Percentiles rank a stretch among this genome's conserved stretches.
Conservation (phyloP, 2,888 invertebrate species). For the Pharmacophagus antenor region DNA sequence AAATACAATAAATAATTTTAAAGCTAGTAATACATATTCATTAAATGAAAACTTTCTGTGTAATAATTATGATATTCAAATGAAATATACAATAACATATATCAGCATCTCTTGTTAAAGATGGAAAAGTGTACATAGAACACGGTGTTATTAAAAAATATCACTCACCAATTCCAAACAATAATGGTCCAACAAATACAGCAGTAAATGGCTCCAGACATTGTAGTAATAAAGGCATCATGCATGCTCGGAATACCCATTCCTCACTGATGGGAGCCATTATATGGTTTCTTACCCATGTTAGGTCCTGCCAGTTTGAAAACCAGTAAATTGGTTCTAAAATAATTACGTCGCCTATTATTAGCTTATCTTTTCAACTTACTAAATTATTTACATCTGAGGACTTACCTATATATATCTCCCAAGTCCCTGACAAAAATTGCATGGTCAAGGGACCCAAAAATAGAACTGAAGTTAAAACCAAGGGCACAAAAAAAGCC, state of each 20-base stretch:
- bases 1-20: too few relatives aligned
- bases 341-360: too few relatives aligned
- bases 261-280: conserved; percentile 97
- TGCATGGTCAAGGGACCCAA: conserved; percentile 91
- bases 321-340: conserved; percentile 88
- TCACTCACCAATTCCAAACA: conserved; percentile 90
- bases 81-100: too few relatives aligned
- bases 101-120: too few relatives aligned
- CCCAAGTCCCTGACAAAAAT: conserved; percentile 84
- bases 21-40: too few relatives aligned
- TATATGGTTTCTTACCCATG: conserved; percentile 93
- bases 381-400: neutral
- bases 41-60: too few relatives aligned
- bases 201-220: conserved; percentile 88
- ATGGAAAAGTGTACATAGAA: too few relatives aligned
- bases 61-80: too few relatives aligned
- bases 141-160: neutral
- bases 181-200: conserved; percentile 91
- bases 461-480: conserved; percentile 90
- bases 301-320: conserved; percentile 85
- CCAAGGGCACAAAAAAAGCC: conserved; percentile 87
- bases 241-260: conserved; percentile 96
- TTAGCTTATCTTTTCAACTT: neutral
- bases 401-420: conserved; percentile 83
- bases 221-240: conserved; percentile 94